Conservation (phyloP, 1,140 invertebrate genomes). For the Drosophila saltans region DNA sequence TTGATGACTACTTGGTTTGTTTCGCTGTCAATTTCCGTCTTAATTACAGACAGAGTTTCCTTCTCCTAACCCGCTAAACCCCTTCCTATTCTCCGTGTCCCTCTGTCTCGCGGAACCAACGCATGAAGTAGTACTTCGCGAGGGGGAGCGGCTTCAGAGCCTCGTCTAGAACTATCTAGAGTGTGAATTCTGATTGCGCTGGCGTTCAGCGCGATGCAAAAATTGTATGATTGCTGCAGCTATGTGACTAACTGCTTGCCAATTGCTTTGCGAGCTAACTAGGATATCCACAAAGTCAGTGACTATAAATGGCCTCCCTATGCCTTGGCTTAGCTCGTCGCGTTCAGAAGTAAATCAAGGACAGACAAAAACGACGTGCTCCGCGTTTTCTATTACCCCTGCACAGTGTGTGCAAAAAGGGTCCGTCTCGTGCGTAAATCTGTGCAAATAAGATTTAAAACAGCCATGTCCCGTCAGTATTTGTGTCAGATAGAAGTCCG, state of each 20-base stretch:
- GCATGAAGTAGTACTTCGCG: too few species aligned
- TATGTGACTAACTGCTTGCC: background rate
- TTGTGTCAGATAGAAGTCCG: background rate
- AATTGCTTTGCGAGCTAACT: too few species aligned
- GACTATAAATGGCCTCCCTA: constrained; percentile 8
- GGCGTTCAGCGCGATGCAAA: too few species aligned
- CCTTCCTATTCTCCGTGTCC: too few species aligned
- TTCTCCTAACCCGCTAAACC: too few species aligned
- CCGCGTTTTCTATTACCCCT: background rate
- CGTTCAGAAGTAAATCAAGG: background rate
- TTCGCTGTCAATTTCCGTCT: too few species aligned
- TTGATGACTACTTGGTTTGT: too few species aligned
- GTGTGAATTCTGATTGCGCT: too few species aligned
- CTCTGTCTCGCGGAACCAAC: too few species aligned
- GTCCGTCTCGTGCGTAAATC: background rate
- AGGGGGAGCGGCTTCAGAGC: too few species aligned
- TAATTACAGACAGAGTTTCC: too few species aligned
- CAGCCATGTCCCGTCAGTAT: background rate
- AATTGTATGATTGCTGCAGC: constrained; percentile 1
- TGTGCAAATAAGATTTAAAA: background rate
- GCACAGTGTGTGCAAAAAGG: background rate
- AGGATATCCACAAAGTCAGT: constrained; percentile 2
- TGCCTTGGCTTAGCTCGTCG: background rate
- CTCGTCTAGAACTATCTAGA: too few species aligned
- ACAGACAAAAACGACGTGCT: background rate